These are phyloP conservation scores for Glyphotaelius pellucidus DNA, from an alignment of 2,888 invertebrate genomes.

Conservation along the genomic window DNA sequence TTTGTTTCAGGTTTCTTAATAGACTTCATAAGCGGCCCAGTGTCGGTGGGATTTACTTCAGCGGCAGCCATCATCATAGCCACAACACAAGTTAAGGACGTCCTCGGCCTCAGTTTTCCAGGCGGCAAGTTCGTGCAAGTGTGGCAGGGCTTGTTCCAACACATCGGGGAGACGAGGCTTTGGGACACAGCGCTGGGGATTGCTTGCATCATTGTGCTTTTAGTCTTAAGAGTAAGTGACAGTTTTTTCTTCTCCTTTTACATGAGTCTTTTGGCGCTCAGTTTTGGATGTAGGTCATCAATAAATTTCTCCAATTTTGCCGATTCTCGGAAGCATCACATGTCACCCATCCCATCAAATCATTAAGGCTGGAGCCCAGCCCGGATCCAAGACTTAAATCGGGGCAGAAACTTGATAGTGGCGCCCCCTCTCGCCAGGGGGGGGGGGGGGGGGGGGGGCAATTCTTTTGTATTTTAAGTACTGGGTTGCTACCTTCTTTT, in stretches of 20 bases:
- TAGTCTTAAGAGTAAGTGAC: slow-evolving; percentile 81
- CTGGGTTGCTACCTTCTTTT: too few relatives aligned
- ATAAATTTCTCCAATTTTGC: too few relatives aligned
- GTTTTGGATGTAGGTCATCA: not conserved
- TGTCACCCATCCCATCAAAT: too few relatives aligned
- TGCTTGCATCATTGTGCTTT: slow-evolving; percentile 82
- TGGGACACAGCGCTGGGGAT: slow-evolving; percentile 85
- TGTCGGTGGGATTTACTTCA: slow-evolving; percentile 88
- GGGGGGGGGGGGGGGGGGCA: too few relatives aligned
- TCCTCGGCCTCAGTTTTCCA: slow-evolving; percentile 82
- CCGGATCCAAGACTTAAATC: too few relatives aligned
- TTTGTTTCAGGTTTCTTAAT: slow-evolving; percentile 83
- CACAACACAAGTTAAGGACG: slow-evolving; percentile 87
- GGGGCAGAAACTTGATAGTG: too few relatives aligned
- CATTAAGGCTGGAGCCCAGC: too few relatives aligned
- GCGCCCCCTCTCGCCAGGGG: too few relatives aligned
- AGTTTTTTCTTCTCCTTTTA: not conserved
- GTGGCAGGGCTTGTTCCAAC: slow-evolving; percentile 83
- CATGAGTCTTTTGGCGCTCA: not conserved
- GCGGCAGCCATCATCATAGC: slow-evolving; percentile 91
- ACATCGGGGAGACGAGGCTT: slow-evolving; percentile 82
- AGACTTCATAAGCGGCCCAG: slow-evolving; percentile 91
- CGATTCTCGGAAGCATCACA: too few relatives aligned
- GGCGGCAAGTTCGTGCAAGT: slow-evolving; percentile 85
- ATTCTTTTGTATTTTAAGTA: too few relatives aligned